Evolutionary conservation across 1,140 invertebrate species (phyloP), one percentile per base, ranked within the genome.

Genomic region (Frieseomelitta varia): DNA sequence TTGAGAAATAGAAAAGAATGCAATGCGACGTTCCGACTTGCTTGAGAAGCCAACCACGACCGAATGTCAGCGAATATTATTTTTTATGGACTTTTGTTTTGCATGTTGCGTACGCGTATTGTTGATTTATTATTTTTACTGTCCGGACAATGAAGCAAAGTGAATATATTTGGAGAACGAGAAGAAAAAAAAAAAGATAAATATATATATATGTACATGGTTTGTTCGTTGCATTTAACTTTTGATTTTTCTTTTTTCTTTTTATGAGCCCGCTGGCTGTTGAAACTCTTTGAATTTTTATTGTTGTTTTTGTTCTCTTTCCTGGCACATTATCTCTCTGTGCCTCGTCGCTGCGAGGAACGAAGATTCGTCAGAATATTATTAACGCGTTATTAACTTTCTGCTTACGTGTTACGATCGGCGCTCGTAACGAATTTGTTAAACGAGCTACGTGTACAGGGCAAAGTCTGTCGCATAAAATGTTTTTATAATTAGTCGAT

Each of bases 101-200:
- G 93, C 93, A 94, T 94, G 93, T 94, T 94, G 89, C 91, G 91
- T 94, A 93, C 85, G 91, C 92, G 88, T 88, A 92, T 94, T 94
- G 94, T 94, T 94, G 93, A 93, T 93, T 94, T 94, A 93, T 94
- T 85, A 91, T 92, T 91, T 91, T 93, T 89, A 91, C 91, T 90
- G 86, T 88, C 90, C 69, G 53, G 80, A 67, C 71, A 80, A 84
- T 79, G 85, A 86, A 74, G 51, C 73, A 86, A 79, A 86, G 71
- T 63, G 87, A 85, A 87, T 47, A 84, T 55, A 87, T 85, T 91
- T 92, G 91, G 86, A 90, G 88, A 92, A 81, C 79, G 84, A 90
- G 69, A 85, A 14, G 12, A 86, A 74, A 85, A 78, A 30, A 51
- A 87, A 79, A 81, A 47, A 79, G 65, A 89, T 85, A 88, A 81